phyloP scores from a whole-genome alignment of 2,797 vertebrate genomes.

The Synanceia verrucosa region DNA sequence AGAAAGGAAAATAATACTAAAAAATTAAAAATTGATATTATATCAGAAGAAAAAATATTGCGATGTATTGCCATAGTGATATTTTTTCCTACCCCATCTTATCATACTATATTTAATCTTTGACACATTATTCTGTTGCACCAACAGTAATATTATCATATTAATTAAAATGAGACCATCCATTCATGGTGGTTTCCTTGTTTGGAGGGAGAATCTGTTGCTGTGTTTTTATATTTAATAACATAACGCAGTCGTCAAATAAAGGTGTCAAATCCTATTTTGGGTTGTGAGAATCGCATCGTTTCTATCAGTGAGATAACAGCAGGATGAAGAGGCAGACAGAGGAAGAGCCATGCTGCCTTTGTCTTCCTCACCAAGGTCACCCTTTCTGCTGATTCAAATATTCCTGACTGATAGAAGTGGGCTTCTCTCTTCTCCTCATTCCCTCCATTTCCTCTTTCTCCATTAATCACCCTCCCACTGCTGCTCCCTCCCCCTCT shows the following conservation, averaged over 20 bases:
- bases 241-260: background rate
- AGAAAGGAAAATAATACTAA: too few species aligned
- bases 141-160: too few species aligned
- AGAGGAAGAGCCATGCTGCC: constrained; percentile 29
- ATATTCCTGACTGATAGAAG: constrained; percentile 66
- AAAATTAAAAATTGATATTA: too few species aligned
- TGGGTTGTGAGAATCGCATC: constrained; percentile 2
- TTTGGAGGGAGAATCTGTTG: background rate
- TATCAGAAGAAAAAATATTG: too few species aligned
- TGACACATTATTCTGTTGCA: too few species aligned
- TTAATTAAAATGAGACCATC: background rate
- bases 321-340: background rate
- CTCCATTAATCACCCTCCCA: constrained; percentile 52
- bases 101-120: too few species aligned
- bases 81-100: too few species aligned
- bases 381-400: constrained; percentile 80
- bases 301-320: constrained; percentile 14
- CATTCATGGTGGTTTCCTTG: background rate
- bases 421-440: constrained; percentile 52
- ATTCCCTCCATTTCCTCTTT: constrained; percentile 47
- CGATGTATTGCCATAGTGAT: too few species aligned
- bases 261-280: constrained; percentile 32
- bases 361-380: constrained; percentile 75
- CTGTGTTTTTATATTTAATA: background rate
- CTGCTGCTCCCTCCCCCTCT: constrained; percentile 42